Conservation (phyloP, 2,888 invertebrate genomes). For the Drosophila kuntzei region DNA sequence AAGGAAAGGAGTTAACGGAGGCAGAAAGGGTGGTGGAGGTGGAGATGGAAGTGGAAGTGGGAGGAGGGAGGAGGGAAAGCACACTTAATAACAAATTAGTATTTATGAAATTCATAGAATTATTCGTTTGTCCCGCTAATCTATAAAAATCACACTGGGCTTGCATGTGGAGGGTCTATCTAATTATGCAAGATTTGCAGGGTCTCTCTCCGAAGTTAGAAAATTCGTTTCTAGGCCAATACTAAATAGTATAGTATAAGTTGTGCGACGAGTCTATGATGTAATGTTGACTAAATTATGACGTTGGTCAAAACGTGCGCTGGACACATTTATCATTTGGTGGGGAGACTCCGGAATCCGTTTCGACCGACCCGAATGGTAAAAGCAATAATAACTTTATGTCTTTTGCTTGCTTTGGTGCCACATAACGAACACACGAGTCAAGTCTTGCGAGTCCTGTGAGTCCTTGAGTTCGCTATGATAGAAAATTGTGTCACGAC, state of each 20-base stretch:
- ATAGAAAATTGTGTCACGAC: slow-evolving; percentile 86
- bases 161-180: slow-evolving; percentile 71
- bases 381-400: slow-evolving; percentile 79
- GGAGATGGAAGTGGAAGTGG: not conserved
- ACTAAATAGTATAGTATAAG: slow-evolving; percentile 23
- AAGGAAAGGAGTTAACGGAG: not conserved
- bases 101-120: slow-evolving; percentile 80
- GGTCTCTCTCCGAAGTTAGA: slow-evolving; percentile 31
- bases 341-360: slow-evolving; percentile 20
- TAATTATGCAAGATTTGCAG: slow-evolving; percentile 76
- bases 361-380: slow-evolving; percentile 26
- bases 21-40: not conserved
- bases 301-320: slow-evolving; percentile 73
- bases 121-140: slow-evolving; percentile 62
- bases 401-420: slow-evolving; percentile 60
- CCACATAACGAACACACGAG: slow-evolving; percentile 35
- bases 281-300: slow-evolving; percentile 72
- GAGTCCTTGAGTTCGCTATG: slow-evolving; percentile 67
- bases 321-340: slow-evolving; percentile 77
- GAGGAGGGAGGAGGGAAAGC: not conserved
- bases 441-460: slow-evolving; percentile 13
- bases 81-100: slow-evolving; percentile 65
- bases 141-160: slow-evolving; percentile 51
- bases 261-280: slow-evolving; percentile 45
- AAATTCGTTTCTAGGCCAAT: slow-evolving; percentile 74